These are phyloP conservation scores for Petrocephalus sullivani DNA, from an alignment of 2,797 vertebrate genomes.

Conservation along the genomic window DNA sequence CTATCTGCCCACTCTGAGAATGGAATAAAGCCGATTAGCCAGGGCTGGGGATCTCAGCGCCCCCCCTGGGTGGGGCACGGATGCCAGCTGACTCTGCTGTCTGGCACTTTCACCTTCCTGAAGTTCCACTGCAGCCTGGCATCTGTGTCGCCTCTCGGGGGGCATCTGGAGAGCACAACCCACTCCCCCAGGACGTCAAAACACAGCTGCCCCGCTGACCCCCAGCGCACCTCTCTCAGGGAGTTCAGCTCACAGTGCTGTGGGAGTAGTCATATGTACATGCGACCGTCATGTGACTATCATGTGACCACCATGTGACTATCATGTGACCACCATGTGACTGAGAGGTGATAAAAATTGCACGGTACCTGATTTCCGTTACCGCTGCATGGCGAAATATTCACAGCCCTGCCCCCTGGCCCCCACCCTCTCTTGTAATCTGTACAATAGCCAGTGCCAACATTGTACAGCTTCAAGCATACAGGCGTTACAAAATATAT, in stretches of 20 bases:
- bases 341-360: neutral
- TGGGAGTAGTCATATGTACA: neutral
- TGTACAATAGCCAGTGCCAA: conserved; percentile 70
- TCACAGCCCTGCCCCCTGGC: conserved; percentile 48
- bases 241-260: conserved; percentile 72
- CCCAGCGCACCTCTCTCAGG: conserved; percentile 65
- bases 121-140: conserved; percentile 68
- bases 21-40: conserved; percentile 23
- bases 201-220: conserved; percentile 57
- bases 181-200: conserved; percentile 58
- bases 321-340: too few species aligned
- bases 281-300: neutral
- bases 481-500: conserved; percentile 31
- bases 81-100: neutral
- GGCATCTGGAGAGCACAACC: conserved; percentile 67
- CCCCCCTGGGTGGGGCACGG: neutral
- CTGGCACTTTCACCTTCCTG: conserved; percentile 59
- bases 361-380: conserved; percentile 67
- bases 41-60: neutral
- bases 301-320: neutral
- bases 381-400: conserved; percentile 68
- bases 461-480: conserved; percentile 73
- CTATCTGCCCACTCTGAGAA: conserved; percentile 68
- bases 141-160: conserved; percentile 35
- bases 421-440: conserved; percentile 53